Evolutionary conservation across 2,888 invertebrate genomes (phyloP), one percentile per base, ranked within the genome.

Genomic region (Tipula helvola): DNA sequence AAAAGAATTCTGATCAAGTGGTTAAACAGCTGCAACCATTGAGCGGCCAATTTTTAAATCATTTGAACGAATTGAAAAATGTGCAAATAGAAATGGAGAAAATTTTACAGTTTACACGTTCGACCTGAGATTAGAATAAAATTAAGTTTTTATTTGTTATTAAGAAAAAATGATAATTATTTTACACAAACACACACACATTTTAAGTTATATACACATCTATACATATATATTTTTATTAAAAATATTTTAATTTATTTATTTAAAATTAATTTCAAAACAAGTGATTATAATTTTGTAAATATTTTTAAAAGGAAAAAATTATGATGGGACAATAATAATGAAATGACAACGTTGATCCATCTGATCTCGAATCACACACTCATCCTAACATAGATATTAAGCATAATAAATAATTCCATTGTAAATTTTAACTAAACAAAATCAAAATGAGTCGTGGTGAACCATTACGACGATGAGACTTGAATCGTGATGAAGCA

Each of bases 1-100:
- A 92, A 87, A 91, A 92, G 88, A 90, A 89, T 89, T 97, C 96
- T 92, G 95, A 96, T 89, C 97, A 97, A 92, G 93, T 97, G 89
- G 96, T 91, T 89, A 89, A 90, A 86, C 91, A 91, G 88, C 87
- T 91, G 87, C 90, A 89, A 87, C 91, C 91, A 88, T 88, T 91
- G 83, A 91, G 90, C 88, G 89, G 89, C 87, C 88, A 91, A 86
- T 91, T 91, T 89, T 90, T 90, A 86, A 91, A 91, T 87, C 90
- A 90, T 86, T 88, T 92, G 86, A 89, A 90, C n/a, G 91, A 91
- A 87, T 87, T 92, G 85, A 90, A 90, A 87, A 89, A 88, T 86
- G 91, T 91, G 87, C 92, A 92, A 89, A 92, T 91, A 89, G 91
- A 92, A 90, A 91, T 92, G 91, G 92, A 92, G 88, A 90, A 90